Evolutionary conservation across 1,140 invertebrate species (phyloP).

Genomic region (Amphibalanus amphitrite): DNA sequence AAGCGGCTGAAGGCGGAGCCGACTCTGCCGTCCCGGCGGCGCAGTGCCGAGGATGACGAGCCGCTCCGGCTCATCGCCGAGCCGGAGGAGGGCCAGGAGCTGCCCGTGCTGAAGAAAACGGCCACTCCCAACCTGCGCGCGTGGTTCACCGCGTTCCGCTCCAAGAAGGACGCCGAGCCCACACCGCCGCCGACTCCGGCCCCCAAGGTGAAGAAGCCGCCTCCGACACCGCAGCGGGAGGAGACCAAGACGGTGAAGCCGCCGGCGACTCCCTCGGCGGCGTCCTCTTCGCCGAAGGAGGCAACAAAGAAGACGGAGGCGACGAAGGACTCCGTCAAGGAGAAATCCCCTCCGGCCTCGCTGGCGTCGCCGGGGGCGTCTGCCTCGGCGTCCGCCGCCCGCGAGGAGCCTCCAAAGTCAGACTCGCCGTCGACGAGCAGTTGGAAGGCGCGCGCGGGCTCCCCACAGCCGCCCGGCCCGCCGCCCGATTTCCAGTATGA

Average conservation of each 20-base stretch:
- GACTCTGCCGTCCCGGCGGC: neutral
- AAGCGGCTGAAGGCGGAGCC: neutral
- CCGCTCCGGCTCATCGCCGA: neutral
- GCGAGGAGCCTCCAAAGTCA: no score
- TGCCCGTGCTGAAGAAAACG: slow-evolving; percentile 29
- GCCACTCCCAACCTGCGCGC: slow-evolving; percentile 69
- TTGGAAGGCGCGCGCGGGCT: slow-evolving; percentile 6
- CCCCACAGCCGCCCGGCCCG: slow-evolving; percentile 13
- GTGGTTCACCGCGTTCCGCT: slow-evolving; percentile 78
- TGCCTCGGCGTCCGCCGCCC: no score
- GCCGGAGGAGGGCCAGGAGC: neutral
- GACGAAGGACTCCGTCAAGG: no score
- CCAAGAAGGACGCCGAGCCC: slow-evolving; percentile 37
- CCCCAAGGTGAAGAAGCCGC: slow-evolving; percentile 16
- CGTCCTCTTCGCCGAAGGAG: slow-evolving; percentile 11
- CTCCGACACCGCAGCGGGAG: slow-evolving; percentile 11
- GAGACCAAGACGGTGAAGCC: slow-evolving; percentile 14
- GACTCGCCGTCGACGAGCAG: no score
- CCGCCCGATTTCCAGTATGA: slow-evolving; percentile 3
- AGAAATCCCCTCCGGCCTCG: slow-evolving; percentile 21
- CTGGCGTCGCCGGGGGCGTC: neutral
- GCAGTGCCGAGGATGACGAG: neutral
- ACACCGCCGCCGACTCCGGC: slow-evolving; percentile 23
- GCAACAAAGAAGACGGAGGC: slow-evolving; percentile 8
- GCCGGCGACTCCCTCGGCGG: no score